Evolutionary conservation across 1,140 invertebrate genomes (phyloP).

Genomic region (Caenorhabditis tropicalis): DNA sequence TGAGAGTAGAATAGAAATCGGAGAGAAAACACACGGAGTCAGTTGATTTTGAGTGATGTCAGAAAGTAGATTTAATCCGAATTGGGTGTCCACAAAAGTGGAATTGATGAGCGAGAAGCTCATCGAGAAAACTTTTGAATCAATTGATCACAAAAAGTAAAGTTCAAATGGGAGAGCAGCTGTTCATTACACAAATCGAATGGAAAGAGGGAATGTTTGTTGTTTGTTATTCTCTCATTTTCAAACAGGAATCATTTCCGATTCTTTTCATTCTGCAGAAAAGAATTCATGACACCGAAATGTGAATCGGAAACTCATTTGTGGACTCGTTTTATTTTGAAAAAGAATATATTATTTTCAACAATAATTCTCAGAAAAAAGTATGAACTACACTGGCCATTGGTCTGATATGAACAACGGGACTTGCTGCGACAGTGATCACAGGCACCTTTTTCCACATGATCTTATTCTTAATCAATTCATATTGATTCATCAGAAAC

Average conservation of each 20-base stretch:
- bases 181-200: background rate
- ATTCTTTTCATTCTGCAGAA: no score
- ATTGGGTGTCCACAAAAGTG: slow-evolving; percentile 17
- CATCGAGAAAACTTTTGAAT: background rate
- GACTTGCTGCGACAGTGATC: background rate
- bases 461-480: background rate
- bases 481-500: background rate
- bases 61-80: background rate
- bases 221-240: slow-evolving; percentile 23
- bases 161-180: background rate
- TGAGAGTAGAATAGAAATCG: slow-evolving; percentile 12
- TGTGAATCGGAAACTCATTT: no score
- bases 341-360: background rate
- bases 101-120: slow-evolving; percentile 35
- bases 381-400: background rate
- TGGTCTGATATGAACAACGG: background rate
- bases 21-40: slow-evolving; percentile 18
- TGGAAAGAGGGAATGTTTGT: background rate
- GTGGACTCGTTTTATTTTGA: no score
- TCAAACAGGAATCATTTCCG: background rate
- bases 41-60: background rate
- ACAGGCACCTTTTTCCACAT: background rate
- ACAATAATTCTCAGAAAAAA: background rate
- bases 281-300: no score
- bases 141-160: background rate